phyloP scores from a whole-genome alignment of 2,797 vertebrate species.

The Poecile montanus region DNA sequence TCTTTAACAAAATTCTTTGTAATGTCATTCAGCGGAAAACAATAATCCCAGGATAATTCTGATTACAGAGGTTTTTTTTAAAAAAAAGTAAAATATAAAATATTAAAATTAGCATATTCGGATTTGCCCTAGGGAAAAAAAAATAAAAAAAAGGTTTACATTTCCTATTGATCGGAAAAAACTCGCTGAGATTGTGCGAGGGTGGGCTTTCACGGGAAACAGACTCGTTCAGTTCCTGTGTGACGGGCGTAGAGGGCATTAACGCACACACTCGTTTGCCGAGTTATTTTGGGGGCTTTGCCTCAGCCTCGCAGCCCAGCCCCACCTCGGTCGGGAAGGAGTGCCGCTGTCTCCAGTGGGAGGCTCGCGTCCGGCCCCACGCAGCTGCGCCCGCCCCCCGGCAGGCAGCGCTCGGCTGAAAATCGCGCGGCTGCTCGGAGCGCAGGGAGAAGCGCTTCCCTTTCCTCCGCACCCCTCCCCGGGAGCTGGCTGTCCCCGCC shows the following conservation, averaged over 20 bases:
- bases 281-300: conserved; percentile 1
- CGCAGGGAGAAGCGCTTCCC: not conserved
- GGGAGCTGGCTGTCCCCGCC: not conserved
- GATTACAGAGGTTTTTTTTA: conserved; percentile 15
- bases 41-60: conserved; percentile 64
- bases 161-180: conserved; percentile 26
- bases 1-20: conserved; percentile 82
- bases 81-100: not conserved
- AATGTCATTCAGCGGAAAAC: conserved; percentile 74
- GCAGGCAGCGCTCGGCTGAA: conserved; percentile 6
- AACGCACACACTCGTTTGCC: not conserved
- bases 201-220: conserved; percentile 23
- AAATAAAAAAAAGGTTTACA: conserved; percentile 31
- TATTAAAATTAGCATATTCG: conserved; percentile 36
- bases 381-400: conserved; percentile 17
- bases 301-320: conserved; percentile 16
- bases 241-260: not conserved
- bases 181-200: conserved; percentile 45
- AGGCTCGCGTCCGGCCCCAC: not conserved
- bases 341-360: not conserved
- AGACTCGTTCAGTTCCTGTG: not conserved
- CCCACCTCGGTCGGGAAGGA: not conserved
- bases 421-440: not conserved
- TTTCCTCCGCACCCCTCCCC: not conserved
- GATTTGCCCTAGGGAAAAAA: not conserved